phyloP scores from a whole-genome alignment of 2,113 vertebrate species.

The Myotis lucifugus region DNA sequence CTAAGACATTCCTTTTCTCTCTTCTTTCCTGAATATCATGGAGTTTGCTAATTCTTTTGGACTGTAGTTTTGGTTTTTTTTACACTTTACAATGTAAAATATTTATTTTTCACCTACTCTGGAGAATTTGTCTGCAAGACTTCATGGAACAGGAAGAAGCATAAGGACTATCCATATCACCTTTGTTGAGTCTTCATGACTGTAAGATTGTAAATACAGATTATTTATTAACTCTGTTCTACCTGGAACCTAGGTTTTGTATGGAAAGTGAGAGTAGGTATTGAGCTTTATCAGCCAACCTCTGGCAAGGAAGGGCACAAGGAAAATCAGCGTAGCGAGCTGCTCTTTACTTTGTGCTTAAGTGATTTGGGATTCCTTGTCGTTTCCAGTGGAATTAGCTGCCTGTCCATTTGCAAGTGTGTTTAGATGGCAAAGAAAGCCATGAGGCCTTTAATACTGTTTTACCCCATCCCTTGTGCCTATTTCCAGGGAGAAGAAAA shows the following conservation, averaged over 20 bases:
- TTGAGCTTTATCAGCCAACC: conserved; percentile 42
- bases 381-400: conserved; percentile 71
- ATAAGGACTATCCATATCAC: conserved; percentile 86
- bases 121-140: conserved; percentile 82
- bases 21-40: conserved; percentile 76
- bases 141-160: conserved; percentile 82
- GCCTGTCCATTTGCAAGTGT: conserved; percentile 55
- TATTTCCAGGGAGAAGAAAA: conserved; percentile 48
- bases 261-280: conserved; percentile 74
- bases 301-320: conserved; percentile 49
- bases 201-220: conserved; percentile 90
- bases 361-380: conserved; percentile 46
- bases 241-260: conserved; percentile 80
- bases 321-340: conserved; percentile 56
- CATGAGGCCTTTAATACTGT: conserved; percentile 47
- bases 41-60: conserved; percentile 69
- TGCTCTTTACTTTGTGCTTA: conserved; percentile 75
- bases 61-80: neutral
- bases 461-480: neutral
- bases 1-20: conserved; percentile 84
- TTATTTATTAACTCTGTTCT: conserved; percentile 90
- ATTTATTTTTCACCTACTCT: conserved; percentile 88
- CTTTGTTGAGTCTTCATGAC: conserved; percentile 84
- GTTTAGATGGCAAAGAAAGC: conserved; percentile 58
- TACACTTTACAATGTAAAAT: conserved; percentile 81